These are phyloP conservation scores for Psilanteris sp. DNA, from an alignment of 1,140 invertebrate genomes.

Conservation along the genomic window DNA sequence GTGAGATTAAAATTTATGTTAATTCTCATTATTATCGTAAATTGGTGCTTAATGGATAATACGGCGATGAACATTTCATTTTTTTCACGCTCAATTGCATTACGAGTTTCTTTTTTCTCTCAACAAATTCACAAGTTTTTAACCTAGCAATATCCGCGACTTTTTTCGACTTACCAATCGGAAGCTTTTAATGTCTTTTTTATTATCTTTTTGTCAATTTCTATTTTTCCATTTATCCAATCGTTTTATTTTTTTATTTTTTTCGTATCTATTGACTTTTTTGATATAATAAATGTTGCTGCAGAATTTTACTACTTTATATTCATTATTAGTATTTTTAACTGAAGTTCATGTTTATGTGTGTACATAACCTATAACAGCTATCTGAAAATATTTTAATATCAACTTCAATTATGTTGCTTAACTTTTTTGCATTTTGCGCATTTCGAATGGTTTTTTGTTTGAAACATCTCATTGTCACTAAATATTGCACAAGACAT, in stretches of 20 bases:
- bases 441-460: no score
- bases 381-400: no score
- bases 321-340: no score
- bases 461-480: constrained; percentile 37
- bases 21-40: constrained; percentile 41
- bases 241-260: no score
- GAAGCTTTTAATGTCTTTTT: constrained; percentile 11
- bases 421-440: no score
- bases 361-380: no score
- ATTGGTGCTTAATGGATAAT: constrained; percentile 47
- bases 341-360: no score
- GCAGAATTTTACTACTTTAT: no score
- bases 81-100: constrained; percentile 27
- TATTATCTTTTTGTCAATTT: constrained; percentile 3
- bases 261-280: no score
- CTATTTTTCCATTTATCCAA: not conserved
- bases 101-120: constrained; percentile 12
- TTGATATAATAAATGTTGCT: no score
- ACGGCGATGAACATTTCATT: constrained; percentile 29
- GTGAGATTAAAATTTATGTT: constrained; percentile 46
- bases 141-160: not conserved
- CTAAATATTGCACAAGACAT: not conserved
- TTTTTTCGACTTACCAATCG: not conserved
- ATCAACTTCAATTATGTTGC: no score
- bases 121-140: constrained; percentile 9